Evolutionary conservation across 2,113 vertebrate species (phyloP).

Genomic region (Corvus cornix): DNA sequence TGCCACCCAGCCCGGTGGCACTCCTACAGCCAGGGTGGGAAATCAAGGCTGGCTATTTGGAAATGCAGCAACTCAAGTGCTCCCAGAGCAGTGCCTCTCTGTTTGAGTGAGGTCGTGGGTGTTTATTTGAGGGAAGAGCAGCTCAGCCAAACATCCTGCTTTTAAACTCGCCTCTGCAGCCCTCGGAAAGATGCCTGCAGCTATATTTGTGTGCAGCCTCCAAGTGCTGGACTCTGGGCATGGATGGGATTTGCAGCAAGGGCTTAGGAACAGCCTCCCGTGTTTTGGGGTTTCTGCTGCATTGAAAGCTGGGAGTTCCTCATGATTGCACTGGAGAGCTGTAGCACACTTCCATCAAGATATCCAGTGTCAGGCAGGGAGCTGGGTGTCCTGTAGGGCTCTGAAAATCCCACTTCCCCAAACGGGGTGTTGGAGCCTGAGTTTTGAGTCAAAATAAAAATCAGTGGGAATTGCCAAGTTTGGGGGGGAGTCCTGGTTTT

Average conservation of each 20-base stretch:
- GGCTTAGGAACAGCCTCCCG: fast-evolving
- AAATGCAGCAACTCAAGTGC: constrained; percentile 75
- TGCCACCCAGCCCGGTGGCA: constrained; percentile 61
- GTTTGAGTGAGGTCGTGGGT: constrained; percentile 84
- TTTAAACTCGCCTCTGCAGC: constrained; percentile 75
- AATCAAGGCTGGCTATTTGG: constrained; percentile 77
- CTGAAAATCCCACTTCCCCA: neutral
- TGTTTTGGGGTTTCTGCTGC: neutral
- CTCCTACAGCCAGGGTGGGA: constrained; percentile 41
- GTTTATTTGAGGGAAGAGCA: constrained; percentile 92
- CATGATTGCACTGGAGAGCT: fast-evolving
- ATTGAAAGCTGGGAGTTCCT: neutral
- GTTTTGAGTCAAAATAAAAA: neutral
- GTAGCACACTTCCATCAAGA: neutral
- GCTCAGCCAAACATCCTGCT: constrained; percentile 92
- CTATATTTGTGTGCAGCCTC: constrained; percentile 51
- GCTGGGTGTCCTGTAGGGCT: neutral
- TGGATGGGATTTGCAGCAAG: neutral
- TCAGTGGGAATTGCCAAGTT: neutral
- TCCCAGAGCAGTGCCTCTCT: constrained; percentile 79
- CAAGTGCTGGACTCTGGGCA: neutral
- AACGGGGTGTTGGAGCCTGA: neutral
- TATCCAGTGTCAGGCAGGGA: neutral
- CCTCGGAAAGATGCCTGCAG: constrained; percentile 62
- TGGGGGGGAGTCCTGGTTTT: neutral